A percentile compares a stretch with the other conserved stretches of the same genome.
Conservation (phyloP, 2,113 vertebrate genomes). For the Psophia crepitans region DNA sequence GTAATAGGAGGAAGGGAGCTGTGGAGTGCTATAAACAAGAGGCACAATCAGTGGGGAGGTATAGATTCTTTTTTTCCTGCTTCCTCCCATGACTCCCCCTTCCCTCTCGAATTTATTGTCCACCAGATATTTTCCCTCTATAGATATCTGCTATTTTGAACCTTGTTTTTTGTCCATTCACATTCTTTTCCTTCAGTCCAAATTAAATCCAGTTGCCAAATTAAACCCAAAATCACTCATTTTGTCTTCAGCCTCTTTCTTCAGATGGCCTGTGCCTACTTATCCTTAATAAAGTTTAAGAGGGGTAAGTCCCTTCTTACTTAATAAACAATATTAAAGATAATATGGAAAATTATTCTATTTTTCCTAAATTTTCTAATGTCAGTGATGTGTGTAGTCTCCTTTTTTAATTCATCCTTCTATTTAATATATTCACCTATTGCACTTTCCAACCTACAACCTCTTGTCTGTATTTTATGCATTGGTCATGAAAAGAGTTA, state of each 20-base stretch:
- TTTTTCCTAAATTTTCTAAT: not conserved
- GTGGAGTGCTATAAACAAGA: not conserved
- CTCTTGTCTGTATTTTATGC: not conserved
- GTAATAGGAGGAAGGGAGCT: not conserved
- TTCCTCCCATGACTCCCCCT: not conserved
- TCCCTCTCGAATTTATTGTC: not conserved
- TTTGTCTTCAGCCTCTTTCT: not conserved
- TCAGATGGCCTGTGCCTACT: not conserved
- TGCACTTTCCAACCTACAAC: not conserved
- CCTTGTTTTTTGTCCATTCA: not conserved
- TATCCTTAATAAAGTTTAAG: not conserved
- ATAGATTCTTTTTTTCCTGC: not conserved
- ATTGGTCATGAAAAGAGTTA: not conserved
- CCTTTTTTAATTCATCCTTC: not conserved
- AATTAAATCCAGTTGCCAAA: not conserved
- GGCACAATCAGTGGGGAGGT: not conserved
- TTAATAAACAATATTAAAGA: not conserved
- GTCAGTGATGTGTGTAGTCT: not conserved
- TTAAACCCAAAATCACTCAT: not conserved
- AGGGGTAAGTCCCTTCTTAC: rapidly evolving
- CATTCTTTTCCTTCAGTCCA: not conserved
- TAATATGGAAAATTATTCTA: not conserved
- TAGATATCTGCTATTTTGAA: not conserved
- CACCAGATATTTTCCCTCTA: not conserved
- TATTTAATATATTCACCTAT: not conserved